Evolutionary conservation across 2,797 vertebrate genomes (phyloP), one percentile per base, ranked within the genome.

Genomic region (Sphenopsis melanotis): DNA sequence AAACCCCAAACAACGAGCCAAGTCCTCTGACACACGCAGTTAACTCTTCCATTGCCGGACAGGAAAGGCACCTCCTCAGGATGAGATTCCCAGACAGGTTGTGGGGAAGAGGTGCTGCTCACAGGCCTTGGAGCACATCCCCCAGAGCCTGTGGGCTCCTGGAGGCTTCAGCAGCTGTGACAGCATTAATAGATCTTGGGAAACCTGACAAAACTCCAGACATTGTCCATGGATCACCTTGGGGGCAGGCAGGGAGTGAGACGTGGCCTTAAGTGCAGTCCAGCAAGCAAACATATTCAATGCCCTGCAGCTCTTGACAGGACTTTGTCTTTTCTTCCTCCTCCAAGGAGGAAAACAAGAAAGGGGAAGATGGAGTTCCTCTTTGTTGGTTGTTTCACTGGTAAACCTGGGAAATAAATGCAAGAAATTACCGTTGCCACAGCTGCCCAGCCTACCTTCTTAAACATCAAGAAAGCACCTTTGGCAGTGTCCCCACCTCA

Each of bases 201-300:
- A 66, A 70, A 90, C 19, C 8, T 14, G 0, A 32, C 26, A 60
- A 10, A 69, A 71, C 30, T 66, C 27, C 57, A 52, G 30, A 8
- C 0, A 1, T 3, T 6, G 3, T n/a, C 17, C 2, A 0, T 9
- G 56, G 52, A 80, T 23, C 15, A 59, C 42, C 17, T 2, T 23
- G 15, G 26, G 64, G 23, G 37, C 29, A 39, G 70, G 22, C 61
- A 63, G 11, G 34, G 41, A 78, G 12, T 10, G 14, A 68, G 83
- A 52, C 0, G 0, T 17, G 49, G 34, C 27, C 59, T 50, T 64
- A 21, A 32, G 34, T 27, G 55, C 75, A 52, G 76, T 10, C 49
- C 74, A 65, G 53, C 9, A 2, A 88, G n/a, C 27, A 61, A 88
- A 50, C 3, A 11, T 11, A n/a, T 29, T 15, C 41, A 56, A 8